phyloP scores from a whole-genome alignment of 2,113 vertebrate species.

The Jacana jacana region DNA sequence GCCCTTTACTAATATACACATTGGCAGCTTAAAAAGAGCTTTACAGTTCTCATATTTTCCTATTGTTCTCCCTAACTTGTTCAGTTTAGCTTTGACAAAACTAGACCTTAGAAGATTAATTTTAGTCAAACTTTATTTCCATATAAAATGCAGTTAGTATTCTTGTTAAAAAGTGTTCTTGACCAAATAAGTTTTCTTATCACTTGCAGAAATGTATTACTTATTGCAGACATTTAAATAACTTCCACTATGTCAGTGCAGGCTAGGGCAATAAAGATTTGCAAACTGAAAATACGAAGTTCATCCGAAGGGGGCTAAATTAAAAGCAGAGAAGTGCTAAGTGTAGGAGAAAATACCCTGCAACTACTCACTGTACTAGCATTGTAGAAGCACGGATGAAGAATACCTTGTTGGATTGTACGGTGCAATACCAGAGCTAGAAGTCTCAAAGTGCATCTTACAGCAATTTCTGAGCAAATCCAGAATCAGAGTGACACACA shows the following conservation, averaged over 20 bases:
- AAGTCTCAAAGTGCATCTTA: background rate
- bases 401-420: background rate
- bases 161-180: background rate
- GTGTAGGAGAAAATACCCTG: background rate
- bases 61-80: background rate
- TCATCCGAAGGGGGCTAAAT: background rate
- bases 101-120: background rate
- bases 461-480: background rate
- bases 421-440: background rate
- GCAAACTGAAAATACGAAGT: background rate
- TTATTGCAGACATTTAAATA: slow-evolving; percentile 3
- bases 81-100: background rate
- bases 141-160: background rate
- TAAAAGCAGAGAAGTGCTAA: background rate
- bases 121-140: slow-evolving; percentile 13
- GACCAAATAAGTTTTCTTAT: slow-evolving; percentile 7
- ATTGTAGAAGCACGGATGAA: background rate
- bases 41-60: background rate
- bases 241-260: background rate
- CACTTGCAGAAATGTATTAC: background rate
- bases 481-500: background rate
- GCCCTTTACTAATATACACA: background rate
- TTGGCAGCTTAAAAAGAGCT: background rate
- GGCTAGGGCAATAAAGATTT: background rate
- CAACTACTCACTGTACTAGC: background rate